Evolutionary conservation across 2,113 vertebrate species (phyloP).

Genomic region (Pundamilia nyererei): DNA sequence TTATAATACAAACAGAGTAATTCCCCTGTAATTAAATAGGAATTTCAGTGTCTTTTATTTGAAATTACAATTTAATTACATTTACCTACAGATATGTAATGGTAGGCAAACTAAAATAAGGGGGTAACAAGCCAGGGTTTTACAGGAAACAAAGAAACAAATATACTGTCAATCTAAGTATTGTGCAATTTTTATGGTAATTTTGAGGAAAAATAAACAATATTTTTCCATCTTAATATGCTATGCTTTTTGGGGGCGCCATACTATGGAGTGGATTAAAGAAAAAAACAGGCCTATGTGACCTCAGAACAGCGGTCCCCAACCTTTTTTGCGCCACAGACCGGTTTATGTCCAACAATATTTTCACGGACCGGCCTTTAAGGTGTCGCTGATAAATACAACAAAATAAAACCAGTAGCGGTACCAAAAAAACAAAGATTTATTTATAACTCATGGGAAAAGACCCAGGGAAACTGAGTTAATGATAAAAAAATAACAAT

Average conservation of each 20-base stretch:
- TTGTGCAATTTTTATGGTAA: not conserved
- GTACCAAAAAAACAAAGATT: rapidly evolving
- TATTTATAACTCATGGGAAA: not conserved
- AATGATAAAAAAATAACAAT: not conserved
- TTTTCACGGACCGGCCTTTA: not conserved
- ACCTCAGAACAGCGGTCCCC: rapidly evolving
- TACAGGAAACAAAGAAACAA: not conserved
- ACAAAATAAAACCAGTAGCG: not conserved
- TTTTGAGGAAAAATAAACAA: not conserved
- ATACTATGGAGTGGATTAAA: not conserved
- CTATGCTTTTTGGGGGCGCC: not conserved
- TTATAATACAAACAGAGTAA: not conserved
- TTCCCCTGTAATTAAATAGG: not conserved
- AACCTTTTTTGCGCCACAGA: rapidly evolving
- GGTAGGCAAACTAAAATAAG: not conserved
- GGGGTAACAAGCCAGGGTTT: not conserved
- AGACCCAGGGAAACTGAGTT: not conserved
- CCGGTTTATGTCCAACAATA: not conserved
- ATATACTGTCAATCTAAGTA: not conserved
- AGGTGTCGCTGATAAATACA: not conserved
- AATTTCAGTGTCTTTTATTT: not conserved
- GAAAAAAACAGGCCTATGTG: rapidly evolving
- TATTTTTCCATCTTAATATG: not conserved
- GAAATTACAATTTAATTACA: not conserved
- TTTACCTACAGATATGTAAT: not conserved